phyloP scores from a whole-genome alignment of 2,797 vertebrate genomes.

The Schizothorax lantsangensis region DNA sequence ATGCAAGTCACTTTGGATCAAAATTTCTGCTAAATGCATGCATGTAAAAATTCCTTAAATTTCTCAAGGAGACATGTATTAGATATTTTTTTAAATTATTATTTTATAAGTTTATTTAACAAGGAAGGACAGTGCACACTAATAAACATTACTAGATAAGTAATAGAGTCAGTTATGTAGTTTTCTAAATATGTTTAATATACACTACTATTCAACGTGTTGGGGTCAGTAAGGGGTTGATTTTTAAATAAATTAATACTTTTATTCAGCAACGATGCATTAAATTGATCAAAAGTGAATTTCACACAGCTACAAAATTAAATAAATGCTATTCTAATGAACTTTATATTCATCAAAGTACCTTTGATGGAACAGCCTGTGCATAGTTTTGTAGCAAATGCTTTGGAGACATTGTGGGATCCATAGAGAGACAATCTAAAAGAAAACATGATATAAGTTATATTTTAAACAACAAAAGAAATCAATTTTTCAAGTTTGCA shows the following conservation, averaged over 20 bases:
- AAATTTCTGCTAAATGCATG: neutral
- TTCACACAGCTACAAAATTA: neutral
- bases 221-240: neutral
- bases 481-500: neutral
- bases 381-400: constrained; percentile 70
- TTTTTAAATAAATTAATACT: neutral
- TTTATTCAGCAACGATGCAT: neutral
- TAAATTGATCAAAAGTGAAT: neutral
- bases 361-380: constrained; percentile 90
- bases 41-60: neutral
- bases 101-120: neutral
- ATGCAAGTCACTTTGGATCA: neutral
- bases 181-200: neutral
- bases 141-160: neutral
- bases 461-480: neutral
- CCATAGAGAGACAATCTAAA: constrained; percentile 77
- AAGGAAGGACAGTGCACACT: neutral
- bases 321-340: neutral
- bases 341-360: constrained; percentile 56
- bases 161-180: neutral
- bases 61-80: neutral
- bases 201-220: neutral
- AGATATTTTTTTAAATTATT: neutral
- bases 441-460: constrained; percentile 11
- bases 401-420: constrained; percentile 81